Base-by-base conservation (phyloP, 2,888 invertebrate genomes). In the Drosophila anceps region DNA sequence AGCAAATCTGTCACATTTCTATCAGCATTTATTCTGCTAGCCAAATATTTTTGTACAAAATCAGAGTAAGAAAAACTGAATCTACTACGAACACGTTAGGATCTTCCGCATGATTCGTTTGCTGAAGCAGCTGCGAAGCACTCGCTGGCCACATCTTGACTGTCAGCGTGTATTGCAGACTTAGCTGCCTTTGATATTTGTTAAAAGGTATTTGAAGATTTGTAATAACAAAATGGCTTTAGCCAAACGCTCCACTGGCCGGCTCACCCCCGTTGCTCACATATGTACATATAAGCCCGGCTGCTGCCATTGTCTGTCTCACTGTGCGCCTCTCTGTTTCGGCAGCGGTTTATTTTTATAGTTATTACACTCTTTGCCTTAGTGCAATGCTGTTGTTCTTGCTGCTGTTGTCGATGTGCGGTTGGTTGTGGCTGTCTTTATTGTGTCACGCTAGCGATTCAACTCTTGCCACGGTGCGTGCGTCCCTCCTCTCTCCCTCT, bases 291-390 rank as follows among this genome's bases (percentile, higher is more conserved):
- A 58, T 29, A n/a, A 8, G 12, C 39, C 20, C 18, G 39, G 24
- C 20, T 27, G 6, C 44, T 39, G 54, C 15, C 61, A 53, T 69
- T 73, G 61, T 78, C 51, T 63, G 53, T 20, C 33, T 53, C 15
- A 24, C 24, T 24, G 50, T 51, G 48, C n/a, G n/a, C n/a, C n/a
- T 60, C 35, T 60, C 10, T 65, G 66, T 76, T 81, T 76, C 55
- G 69, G 73, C 66, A 73, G 57, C 79, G 76, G 70, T 79, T 81
- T 81, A 79, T 84, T 84, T 84, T 84, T 84, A 84, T 88, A 84
- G 88, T 88, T 85, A 88, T 85, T 84, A 83, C 84, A 83, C 88
- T 81, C 88, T 77, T 79, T 76, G 84, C 70, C 51, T 77, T 69
- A 77, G 75, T 79, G 69, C 67, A 76, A 50, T 68, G 76, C 24